Evolutionary conservation across 2,888 invertebrate genomes (phyloP).

Genomic region (Trachelus iudaicus): DNA sequence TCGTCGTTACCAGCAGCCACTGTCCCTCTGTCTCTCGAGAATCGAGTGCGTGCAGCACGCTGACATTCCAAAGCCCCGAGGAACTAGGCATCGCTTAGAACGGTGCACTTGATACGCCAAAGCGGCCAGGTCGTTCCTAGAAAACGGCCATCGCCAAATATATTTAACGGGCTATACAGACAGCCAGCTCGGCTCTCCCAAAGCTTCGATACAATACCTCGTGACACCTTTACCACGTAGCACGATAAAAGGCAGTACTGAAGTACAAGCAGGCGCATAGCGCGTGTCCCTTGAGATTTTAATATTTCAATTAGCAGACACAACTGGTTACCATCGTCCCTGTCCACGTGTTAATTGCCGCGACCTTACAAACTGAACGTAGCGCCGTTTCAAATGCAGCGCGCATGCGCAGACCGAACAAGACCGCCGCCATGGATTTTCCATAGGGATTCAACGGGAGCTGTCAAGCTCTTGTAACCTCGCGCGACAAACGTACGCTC

Average conservation of each 20-base stretch:
- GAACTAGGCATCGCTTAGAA: slow-evolving; percentile 4
- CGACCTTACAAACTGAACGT: background rate
- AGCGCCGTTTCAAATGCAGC: background rate
- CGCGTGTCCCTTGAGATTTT: background rate
- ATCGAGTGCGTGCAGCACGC: background rate
- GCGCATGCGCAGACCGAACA: background rate
- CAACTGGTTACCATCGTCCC: background rate
- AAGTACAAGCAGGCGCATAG: background rate
- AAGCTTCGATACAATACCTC: background rate
- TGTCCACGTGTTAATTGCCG: background rate
- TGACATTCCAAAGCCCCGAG: background rate
- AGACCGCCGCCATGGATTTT: background rate
- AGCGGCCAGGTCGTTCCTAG: slow-evolving; percentile 47
- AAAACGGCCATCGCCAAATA: slow-evolving; percentile 43
- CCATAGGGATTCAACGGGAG: background rate
- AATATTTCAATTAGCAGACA: background rate
- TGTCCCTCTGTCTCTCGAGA: background rate
- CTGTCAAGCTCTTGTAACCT: background rate
- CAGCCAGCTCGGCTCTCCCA: background rate
- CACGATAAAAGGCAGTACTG: background rate
- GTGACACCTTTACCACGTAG: background rate
- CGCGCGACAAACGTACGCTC: background rate
- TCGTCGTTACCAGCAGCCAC: background rate
- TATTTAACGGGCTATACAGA: slow-evolving; percentile 20
- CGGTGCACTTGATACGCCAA: slow-evolving; percentile 47